Base-by-base conservation (phyloP, 2,113 vertebrate species). In the Cavia porcellus region DNA sequence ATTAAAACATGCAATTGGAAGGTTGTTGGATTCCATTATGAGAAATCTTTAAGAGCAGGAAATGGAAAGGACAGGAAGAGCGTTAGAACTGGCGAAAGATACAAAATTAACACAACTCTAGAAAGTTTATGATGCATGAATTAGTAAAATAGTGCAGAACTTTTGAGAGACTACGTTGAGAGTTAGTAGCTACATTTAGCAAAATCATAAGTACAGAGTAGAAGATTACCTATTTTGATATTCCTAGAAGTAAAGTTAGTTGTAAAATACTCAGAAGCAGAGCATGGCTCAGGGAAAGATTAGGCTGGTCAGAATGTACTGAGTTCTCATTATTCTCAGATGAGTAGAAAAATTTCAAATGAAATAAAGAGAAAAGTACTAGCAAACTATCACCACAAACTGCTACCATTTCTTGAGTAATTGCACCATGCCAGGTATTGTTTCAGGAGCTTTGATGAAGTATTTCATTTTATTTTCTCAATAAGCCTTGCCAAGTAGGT, bases 1-100 rank as follows among this genome's bases (percentile, higher is more conserved):
- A 93, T 94, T 57, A 96, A 83, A 87, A 30, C 7, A 92, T 70
- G n/a, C 61, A 96, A 75, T 92, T 96, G n/a, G 61, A 86, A 96
- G 38, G 13, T 20, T 45, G 3, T 86, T 57, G n/a, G 17, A 94
- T 89, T 97, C 93, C 90, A 91, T 42, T 90, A 68, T 80, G 8
- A 94, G 38, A 82, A 93, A 95, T 79, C 38, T 47, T 0, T 87
- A 93, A 62, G 0, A 81, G 9, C 11, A 79, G 24, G 32, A 86
- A 93, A 87, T 30, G 38, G 1, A 74, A 66, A 80, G 74, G 32
- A 64, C 68, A 28, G 11, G 52, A 20, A 8, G 70, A 92, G 89
- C 42, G 19, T 13, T 94, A 81, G 84, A 92, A 84, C 42, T 74
- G 24, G 42, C 11, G 19, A 89, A 93, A 4, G 5, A 75, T 32